A percentile compares a stretch with the other conserved stretches of the same genome.
phyloP scores from a whole-genome alignment of 2,888 invertebrate genomes.

The Cephus pygmeus region DNA sequence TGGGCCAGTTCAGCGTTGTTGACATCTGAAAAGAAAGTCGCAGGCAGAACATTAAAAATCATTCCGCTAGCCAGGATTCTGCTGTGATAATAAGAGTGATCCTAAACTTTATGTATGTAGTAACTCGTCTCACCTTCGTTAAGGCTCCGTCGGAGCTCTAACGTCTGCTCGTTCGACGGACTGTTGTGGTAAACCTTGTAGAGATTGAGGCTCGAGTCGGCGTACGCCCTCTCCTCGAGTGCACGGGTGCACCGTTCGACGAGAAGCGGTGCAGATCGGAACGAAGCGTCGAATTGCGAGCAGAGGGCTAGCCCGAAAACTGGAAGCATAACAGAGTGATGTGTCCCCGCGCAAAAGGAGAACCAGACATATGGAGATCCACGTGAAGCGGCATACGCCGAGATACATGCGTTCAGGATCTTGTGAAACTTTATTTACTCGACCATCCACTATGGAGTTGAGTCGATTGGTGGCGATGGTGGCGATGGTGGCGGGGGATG shows the following conservation, averaged over 20 bases:
- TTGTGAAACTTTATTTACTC: slow-evolving; percentile 9
- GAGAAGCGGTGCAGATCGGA: slow-evolving; percentile 71
- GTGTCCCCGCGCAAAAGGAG: not conserved
- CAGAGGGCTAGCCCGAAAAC: slow-evolving; percentile 75
- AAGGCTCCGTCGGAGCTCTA: slow-evolving; percentile 69
- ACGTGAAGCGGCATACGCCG: slow-evolving; percentile 10
- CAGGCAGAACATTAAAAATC: not conserved
- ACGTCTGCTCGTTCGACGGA: slow-evolving; percentile 71
- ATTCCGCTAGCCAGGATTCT: not conserved
- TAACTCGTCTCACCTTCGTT: slow-evolving; percentile 61
- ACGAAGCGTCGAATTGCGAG: slow-evolving; percentile 71
- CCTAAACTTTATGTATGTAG: no score
- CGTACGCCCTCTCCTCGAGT: slow-evolving; percentile 71
- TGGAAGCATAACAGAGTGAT: slow-evolving; percentile 35
- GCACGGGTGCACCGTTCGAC: slow-evolving; percentile 72
- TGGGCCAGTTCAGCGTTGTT: slow-evolving; percentile 65
- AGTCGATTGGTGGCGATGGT: not conserved
- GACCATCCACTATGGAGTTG: not conserved
- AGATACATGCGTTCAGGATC: slow-evolving; percentile 17
- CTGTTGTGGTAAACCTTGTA: slow-evolving; percentile 76
- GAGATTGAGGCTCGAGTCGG: slow-evolving; percentile 70
- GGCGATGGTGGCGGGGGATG: no score
- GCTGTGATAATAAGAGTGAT: not conserved
- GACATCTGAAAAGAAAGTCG: slow-evolving; percentile 52
- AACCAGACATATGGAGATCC: slow-evolving; percentile 12